Evolutionary conservation across 2,888 invertebrate species (phyloP).

Genomic region (Drosophila histrio): DNA sequence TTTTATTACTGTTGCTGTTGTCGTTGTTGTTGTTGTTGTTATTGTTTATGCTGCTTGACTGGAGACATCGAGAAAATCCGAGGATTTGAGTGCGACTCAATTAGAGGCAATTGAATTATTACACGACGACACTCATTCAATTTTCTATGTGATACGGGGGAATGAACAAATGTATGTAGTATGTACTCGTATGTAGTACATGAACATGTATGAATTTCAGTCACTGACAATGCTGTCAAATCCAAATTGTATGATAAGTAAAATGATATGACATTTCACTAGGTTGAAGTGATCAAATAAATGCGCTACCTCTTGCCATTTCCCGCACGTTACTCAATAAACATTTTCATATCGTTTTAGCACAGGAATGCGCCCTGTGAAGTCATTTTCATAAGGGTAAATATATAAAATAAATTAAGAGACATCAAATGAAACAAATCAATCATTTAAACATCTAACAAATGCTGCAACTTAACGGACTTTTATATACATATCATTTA

Average conservation of each 20-base stretch:
- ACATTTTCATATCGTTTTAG: background rate
- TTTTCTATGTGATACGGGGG: conserved; percentile 38
- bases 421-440: no score
- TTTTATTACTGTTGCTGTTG: conserved; percentile 24
- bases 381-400: background rate
- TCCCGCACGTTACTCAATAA: background rate
- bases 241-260: conserved; percentile 55
- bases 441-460: no score
- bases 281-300: conserved; percentile 15
- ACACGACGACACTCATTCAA: conserved; percentile 78
- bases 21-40: conserved; percentile 27
- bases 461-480: no score
- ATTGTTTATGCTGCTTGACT: conserved; percentile 29
- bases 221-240: conserved; percentile 44
- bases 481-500: no score
- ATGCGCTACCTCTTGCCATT: conserved; percentile 22
- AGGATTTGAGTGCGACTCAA: conserved; percentile 72
- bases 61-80: conserved; percentile 63
- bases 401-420: background rate
- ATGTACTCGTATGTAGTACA: conserved; percentile 5
- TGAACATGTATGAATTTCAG: conserved; percentile 37
- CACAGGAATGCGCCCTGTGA: background rate
- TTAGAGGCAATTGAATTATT: conserved; percentile 78
- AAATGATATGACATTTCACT: conserved; percentile 39
- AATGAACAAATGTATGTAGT: background rate